Conservation (phyloP, 2,113 vertebrate genomes). For the Corythornis madagascariensis region DNA sequence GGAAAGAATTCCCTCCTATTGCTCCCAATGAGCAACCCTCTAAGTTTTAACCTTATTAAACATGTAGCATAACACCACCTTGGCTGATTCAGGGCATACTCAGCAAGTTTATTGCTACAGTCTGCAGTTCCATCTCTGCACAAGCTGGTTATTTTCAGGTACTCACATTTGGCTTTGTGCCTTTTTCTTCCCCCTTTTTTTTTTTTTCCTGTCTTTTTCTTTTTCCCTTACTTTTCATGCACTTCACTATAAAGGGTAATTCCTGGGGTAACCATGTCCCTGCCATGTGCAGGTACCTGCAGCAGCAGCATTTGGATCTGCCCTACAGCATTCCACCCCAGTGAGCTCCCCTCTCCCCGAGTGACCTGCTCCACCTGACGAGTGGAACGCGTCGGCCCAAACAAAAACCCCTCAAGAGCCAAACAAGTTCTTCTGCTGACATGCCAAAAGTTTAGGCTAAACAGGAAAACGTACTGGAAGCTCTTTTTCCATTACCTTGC, state of each 20-base stretch:
- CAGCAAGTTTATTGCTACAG: not conserved
- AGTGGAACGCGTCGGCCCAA: not conserved
- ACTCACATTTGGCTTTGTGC: fast-evolving
- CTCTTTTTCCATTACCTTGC: constrained; percentile 58
- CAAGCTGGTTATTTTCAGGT: not conserved
- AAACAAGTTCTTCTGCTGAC: constrained; percentile 62
- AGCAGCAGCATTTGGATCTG: not conserved
- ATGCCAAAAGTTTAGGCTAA: constrained; percentile 30
- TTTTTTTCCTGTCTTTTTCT: not conserved
- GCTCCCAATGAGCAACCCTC: not conserved
- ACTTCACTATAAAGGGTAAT: not conserved
- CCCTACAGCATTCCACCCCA: not conserved
- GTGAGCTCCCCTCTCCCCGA: not conserved
- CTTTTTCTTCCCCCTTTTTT: not conserved
- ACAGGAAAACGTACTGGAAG: constrained; percentile 50
- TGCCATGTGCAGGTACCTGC: not conserved
- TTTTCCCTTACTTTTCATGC: not conserved
- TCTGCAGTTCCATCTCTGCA: not conserved
- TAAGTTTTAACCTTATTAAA: not conserved
- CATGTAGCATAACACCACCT: not conserved
- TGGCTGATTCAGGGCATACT: not conserved
- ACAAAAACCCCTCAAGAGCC: constrained; percentile 23
- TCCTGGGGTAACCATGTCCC: not conserved
- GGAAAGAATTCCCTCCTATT: not conserved
- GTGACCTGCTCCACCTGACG: constrained; percentile 21